Evolutionary conservation across 2,888 invertebrate genomes (phyloP).

Genomic region (Dryobotodes eremita): DNA sequence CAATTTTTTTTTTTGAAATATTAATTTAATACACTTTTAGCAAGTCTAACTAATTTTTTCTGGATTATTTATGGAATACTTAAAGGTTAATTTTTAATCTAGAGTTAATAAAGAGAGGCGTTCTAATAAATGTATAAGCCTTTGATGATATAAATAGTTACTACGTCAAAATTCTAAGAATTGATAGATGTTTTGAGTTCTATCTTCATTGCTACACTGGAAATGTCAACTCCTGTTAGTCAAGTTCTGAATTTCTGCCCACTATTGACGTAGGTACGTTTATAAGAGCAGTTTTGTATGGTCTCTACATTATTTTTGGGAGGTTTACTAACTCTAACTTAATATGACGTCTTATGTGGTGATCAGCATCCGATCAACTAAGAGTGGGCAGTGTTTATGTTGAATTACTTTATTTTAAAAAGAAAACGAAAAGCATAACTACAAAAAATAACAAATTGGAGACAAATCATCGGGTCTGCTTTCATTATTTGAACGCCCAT

Average conservation of each 20-base stretch:
- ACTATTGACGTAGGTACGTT: neutral
- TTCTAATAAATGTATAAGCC: neutral
- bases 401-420: neutral
- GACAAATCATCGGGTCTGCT: neutral
- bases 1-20: slow-evolving; percentile 9
- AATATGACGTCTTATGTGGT: neutral
- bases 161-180: neutral
- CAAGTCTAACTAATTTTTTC: neutral
- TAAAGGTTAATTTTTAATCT: neutral
- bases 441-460: neutral
- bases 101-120: neutral
- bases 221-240: neutral
- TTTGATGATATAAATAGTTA: neutral
- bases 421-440: neutral
- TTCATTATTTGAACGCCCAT: neutral
- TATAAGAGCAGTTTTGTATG: neutral
- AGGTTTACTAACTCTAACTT: no score
- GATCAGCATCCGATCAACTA: neutral
- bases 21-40: neutral
- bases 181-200: neutral
- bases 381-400: neutral
- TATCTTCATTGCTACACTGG: neutral
- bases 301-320: neutral
- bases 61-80: neutral
- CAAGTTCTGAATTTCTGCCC: neutral